These are phyloP conservation scores for Cybosia mesomella DNA, from an alignment of 2,888 invertebrate species.

Conservation along the genomic window DNA sequence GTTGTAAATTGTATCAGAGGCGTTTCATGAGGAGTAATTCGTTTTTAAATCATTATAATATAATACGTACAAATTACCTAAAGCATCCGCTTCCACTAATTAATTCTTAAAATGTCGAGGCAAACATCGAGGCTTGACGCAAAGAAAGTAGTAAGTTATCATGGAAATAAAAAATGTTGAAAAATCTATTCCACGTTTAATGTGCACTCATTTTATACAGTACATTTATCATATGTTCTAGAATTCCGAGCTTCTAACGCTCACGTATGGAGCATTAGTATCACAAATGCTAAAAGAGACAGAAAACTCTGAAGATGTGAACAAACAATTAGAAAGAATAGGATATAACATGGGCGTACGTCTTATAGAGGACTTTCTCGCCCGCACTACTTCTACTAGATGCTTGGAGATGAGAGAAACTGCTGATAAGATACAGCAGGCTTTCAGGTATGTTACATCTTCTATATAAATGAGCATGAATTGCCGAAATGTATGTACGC, in stretches of 20 bases:
- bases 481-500: no score
- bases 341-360: constrained; percentile 99
- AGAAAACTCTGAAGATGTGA: constrained; percentile 98
- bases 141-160: constrained; percentile 91
- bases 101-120: constrained; percentile 87
- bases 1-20: no score
- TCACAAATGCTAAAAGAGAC: constrained; percentile 98
- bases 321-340: constrained; percentile 97
- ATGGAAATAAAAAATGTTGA: not conserved
- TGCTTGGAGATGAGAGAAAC: constrained; percentile 99
- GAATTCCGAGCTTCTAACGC: constrained; percentile 98
- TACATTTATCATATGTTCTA: constrained; percentile 70
- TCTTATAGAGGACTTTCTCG: constrained; percentile 98
- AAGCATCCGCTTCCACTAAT: not conserved
- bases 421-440: constrained; percentile 96
- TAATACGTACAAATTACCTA: not conserved
- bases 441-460: constrained; percentile 81
- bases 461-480: no score
- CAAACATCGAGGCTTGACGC: constrained; percentile 90
- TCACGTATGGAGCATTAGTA: constrained; percentile 99
- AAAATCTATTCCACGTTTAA: constrained; percentile 6
- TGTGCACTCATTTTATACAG: not conserved
- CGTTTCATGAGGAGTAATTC: not conserved
- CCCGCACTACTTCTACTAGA: constrained; percentile 94
- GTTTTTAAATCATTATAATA: not conserved